Conservation (phyloP, 2,113 vertebrate species). For the Opisthocomus hoazin region DNA sequence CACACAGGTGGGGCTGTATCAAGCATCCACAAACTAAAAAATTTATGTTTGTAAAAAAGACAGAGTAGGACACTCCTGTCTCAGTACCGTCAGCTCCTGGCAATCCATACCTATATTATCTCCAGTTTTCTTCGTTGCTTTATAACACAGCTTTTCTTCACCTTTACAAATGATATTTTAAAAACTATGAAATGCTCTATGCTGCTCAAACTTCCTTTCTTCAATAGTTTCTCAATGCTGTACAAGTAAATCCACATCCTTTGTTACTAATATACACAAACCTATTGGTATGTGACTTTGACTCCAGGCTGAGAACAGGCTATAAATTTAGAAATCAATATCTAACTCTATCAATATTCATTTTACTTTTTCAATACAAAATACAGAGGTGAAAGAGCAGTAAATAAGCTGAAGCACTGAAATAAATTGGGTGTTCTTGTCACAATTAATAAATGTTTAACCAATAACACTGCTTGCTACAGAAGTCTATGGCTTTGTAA, state of each 20-base stretch:
- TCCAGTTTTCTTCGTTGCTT: conserved; percentile 32
- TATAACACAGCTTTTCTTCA: conserved; percentile 35
- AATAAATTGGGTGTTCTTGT: conserved; percentile 81
- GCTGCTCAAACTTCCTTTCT: conserved; percentile 59
- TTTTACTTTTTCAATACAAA: conserved; percentile 81
- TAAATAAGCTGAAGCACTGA: conserved; percentile 76
- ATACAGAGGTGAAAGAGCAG: conserved; percentile 81
- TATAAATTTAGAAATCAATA: conserved; percentile 82
- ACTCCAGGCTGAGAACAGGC: conserved; percentile 69
- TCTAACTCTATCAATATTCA: conserved; percentile 82
- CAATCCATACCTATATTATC: neutral
- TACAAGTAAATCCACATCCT: conserved; percentile 63
- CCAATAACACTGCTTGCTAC: conserved; percentile 59
- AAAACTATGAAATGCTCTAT: conserved; percentile 55
- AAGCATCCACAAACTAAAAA: neutral
- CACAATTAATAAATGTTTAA: conserved; percentile 81
- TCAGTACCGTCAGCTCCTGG: neutral
- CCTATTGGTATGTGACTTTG: conserved; percentile 74
- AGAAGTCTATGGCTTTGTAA: conserved; percentile 40
- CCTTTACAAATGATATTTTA: conserved; percentile 67
- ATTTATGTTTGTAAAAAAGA: neutral
- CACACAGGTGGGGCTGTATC: neutral
- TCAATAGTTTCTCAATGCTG: conserved; percentile 60
- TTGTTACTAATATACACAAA: conserved; percentile 51
- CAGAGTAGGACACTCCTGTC: neutral